Percentiles rank a stretch among this genome's conserved stretches.
phyloP scores from a whole-genome alignment of 2,113 vertebrate genomes.

The Bambusicola thoracicus region DNA sequence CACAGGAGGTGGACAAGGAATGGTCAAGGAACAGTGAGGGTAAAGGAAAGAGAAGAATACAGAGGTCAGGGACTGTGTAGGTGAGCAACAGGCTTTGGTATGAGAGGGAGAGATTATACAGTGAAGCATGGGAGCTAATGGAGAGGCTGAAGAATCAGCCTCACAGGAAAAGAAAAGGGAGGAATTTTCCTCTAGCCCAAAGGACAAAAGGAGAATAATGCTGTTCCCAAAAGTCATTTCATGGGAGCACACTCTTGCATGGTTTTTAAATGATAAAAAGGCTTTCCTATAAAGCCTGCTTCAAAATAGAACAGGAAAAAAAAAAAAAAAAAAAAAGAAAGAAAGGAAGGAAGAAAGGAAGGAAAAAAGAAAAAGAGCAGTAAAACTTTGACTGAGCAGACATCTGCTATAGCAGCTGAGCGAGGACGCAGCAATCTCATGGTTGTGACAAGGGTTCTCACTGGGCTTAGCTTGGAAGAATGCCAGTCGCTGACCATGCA shows the following conservation, averaged over 20 bases:
- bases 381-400: not conserved
- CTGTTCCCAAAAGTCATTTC: not conserved
- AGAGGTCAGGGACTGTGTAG: not conserved
- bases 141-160: accelerated
- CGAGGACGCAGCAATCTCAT: not conserved
- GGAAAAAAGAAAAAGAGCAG: not conserved
- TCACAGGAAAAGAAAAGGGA: not conserved
- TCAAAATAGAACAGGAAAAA: accelerated
- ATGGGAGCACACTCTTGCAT: not conserved
- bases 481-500: not conserved
- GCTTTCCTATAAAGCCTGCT: not conserved
- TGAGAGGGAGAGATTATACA: not conserved
- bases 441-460: not conserved
- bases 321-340: too few relatives aligned
- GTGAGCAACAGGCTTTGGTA: not conserved
- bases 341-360: too few relatives aligned
- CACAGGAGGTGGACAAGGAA: not conserved
- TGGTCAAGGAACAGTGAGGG: not conserved
- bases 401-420: not conserved
- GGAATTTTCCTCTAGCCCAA: not conserved
- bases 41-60: not conserved
- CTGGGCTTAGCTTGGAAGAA: slow-evolving; percentile 22
- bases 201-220: not conserved
- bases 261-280: not conserved
- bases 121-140: not conserved